These are phyloP conservation scores for Thera obeliscata DNA, from an alignment of 2,888 invertebrate genomes.

Conservation along the genomic window DNA sequence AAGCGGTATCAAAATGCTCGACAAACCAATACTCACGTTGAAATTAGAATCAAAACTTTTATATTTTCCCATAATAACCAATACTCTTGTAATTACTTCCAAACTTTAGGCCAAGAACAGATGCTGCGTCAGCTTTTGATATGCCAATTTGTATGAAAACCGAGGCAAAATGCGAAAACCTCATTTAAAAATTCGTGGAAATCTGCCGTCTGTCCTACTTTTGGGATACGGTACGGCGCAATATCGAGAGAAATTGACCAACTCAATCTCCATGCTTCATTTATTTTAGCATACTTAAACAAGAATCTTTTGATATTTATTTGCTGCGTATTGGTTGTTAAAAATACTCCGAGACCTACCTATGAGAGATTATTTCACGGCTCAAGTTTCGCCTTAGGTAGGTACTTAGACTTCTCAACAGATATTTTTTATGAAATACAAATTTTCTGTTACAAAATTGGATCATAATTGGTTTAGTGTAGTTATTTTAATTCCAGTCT, in stretches of 20 bases:
- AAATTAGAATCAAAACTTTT: slow-evolving; percentile 28
- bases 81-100: slow-evolving; percentile 38
- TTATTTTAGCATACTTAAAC: background rate
- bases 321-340: no score
- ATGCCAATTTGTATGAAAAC: slow-evolving; percentile 24
- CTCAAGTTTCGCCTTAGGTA: no score
- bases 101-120: slow-evolving; percentile 32
- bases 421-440: no score
- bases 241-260: background rate
- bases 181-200: background rate
- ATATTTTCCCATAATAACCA: slow-evolving; percentile 32
- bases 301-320: no score
- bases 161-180: background rate
- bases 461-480: no score
- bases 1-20: background rate
- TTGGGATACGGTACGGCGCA: background rate
- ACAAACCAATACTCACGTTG: slow-evolving; percentile 14
- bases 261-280: background rate
- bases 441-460: no score
- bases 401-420: no score
- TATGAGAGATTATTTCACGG: no score
- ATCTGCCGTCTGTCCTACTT: background rate
- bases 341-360: no score
- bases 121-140: slow-evolving; percentile 42
- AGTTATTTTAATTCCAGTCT: no score